These are phyloP conservation scores for Mormyrus iriodes DNA, from an alignment of 2,113 vertebrate species.

Conservation along the genomic window DNA sequence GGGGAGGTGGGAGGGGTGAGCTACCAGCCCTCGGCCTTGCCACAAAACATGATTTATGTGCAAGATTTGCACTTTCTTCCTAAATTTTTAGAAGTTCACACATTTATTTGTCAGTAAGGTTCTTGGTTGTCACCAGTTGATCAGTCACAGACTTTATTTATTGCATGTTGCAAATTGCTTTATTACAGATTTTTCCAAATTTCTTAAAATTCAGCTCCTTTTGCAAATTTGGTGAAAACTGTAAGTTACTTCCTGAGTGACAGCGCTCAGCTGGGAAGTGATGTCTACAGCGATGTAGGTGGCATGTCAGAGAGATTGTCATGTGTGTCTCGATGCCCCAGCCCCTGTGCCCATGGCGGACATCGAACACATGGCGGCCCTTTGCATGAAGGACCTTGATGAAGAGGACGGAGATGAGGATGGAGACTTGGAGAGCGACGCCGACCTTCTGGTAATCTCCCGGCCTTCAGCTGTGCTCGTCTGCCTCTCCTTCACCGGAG, in stretches of 20 bases:
- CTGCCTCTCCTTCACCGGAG: background rate
- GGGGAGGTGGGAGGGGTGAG: constrained; percentile 62
- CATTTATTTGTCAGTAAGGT: background rate
- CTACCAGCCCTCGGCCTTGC: background rate
- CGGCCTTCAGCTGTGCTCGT: background rate
- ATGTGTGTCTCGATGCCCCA: constrained; percentile 28
- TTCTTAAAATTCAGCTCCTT: background rate
- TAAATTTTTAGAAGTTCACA: background rate
- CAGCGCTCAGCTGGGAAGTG: background rate
- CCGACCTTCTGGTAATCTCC: constrained; percentile 69
- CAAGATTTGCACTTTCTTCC: background rate
- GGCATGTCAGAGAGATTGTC: background rate
- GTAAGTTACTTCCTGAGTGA: background rate
- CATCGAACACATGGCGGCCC: constrained; percentile 80
- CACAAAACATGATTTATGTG: background rate
- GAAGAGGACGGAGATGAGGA: constrained; percentile 61
- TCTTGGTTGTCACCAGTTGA: background rate
- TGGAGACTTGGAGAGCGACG: constrained; percentile 68
- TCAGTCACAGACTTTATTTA: background rate
- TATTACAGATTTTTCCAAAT: background rate
- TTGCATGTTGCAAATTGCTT: background rate
- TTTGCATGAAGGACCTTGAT: constrained; percentile 83
- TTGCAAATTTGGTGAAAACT: background rate
- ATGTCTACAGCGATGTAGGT: background rate
- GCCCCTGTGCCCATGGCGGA: constrained; percentile 77